Percentiles rank a stretch among this genome's conserved stretches.
These are phyloP conservation scores for Cyprinodon diabolis DNA, from an alignment of 2,797 vertebrate species.

Conservation along the genomic window DNA sequence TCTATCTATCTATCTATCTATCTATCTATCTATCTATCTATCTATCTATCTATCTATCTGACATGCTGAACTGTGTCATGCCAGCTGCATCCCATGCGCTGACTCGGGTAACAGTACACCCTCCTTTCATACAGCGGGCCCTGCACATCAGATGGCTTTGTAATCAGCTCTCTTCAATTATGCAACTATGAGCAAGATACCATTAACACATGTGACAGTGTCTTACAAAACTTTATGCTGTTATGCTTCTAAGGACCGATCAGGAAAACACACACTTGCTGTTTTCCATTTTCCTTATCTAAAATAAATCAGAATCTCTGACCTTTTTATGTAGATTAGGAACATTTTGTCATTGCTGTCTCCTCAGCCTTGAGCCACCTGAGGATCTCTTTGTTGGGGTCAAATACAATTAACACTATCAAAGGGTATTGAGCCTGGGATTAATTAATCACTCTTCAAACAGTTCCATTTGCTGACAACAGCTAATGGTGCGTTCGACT, in stretches of 20 bases:
- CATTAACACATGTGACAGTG: constrained; percentile 31
- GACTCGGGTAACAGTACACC: constrained; percentile 64
- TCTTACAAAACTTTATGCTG: constrained; percentile 20
- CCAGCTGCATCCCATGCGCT: constrained; percentile 55
- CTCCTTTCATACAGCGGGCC: constrained; percentile 43
- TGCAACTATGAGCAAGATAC: constrained; percentile 60
- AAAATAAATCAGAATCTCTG: background rate
- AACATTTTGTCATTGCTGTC: background rate
- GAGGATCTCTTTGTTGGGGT: constrained; percentile 35
- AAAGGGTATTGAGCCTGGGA: constrained; percentile 43
- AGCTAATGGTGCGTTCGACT: constrained; percentile 27
- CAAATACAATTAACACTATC: constrained; percentile 36
- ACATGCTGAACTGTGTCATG: constrained; percentile 32
- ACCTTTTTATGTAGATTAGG: background rate
- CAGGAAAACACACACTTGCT: constrained; percentile 3
- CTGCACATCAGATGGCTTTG: constrained; percentile 44
- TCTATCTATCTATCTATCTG: no score
- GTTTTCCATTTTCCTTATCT: background rate
- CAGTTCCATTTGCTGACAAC: constrained; percentile 24
- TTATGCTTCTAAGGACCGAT: constrained; percentile 32
- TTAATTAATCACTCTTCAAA: constrained; percentile 67
- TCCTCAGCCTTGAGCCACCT: constrained; percentile 25
- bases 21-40: no score
- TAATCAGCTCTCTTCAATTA: constrained; percentile 68
- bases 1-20: no score